Conservation (phyloP, 2,888 invertebrate genomes). For the Caenorhabditis sp. region DNA sequence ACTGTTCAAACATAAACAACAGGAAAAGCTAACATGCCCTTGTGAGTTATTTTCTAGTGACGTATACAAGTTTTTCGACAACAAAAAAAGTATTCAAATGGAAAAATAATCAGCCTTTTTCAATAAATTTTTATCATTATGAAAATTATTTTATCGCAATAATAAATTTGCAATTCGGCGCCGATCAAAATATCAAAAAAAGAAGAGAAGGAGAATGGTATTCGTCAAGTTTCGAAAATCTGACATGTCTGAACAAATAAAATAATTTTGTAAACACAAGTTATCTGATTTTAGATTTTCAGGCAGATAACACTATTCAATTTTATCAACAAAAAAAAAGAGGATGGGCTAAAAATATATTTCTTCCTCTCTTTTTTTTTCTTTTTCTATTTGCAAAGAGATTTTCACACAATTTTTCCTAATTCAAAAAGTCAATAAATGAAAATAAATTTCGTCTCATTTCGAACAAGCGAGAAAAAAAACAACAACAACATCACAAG, state of each 20-base stretch:
- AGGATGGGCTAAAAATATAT: not conserved
- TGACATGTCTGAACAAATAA: constrained; percentile 1
- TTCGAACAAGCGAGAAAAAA: not conserved
- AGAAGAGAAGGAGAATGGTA: not conserved
- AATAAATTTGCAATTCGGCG: not conserved
- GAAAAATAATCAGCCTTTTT: too few species aligned
- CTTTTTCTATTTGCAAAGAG: not conserved
- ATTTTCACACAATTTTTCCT: not conserved
- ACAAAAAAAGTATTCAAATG: too few species aligned
- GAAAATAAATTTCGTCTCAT: not conserved
- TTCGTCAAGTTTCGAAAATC: constrained; percentile 3
- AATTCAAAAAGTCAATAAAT: not conserved
- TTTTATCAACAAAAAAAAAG: too few species aligned
- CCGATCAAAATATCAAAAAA: not conserved
- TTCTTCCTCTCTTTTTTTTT: not conserved
- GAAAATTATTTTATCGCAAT: not conserved
- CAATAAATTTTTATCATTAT: not conserved
- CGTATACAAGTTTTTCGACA: too few species aligned
- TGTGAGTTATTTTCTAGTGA: too few species aligned
- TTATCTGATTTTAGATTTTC: not conserved
- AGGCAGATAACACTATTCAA: not conserved
- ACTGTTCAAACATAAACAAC: too few species aligned
- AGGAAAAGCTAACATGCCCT: too few species aligned
- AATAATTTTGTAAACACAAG: not conserved
- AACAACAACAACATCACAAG: not conserved